These are phyloP conservation scores for Syritta pipiens DNA, from an alignment of 2,888 invertebrate species.

Conservation along the genomic window DNA sequence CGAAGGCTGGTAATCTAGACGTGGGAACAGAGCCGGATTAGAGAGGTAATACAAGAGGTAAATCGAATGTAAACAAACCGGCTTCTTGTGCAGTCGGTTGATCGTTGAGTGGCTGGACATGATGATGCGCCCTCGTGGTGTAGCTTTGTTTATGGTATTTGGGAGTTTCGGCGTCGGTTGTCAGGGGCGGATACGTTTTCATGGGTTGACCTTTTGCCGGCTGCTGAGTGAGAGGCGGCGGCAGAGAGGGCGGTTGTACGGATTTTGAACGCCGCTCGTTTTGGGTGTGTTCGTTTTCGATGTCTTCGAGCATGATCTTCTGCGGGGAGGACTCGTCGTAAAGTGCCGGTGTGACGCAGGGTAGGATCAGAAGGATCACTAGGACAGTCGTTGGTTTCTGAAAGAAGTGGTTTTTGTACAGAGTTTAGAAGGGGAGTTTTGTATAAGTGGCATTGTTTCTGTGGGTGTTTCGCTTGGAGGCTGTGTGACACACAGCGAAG, in stretches of 20 bases:
- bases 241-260: slow-evolving; percentile 35
- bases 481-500: too few species aligned
- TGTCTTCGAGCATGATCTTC: slow-evolving; percentile 87
- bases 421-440: too few species aligned
- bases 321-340: slow-evolving; percentile 72
- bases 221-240: slow-evolving; percentile 54
- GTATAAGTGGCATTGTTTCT: too few species aligned
- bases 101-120: slow-evolving; percentile 56
- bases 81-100: slow-evolving; percentile 54
- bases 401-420: too few species aligned
- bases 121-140: slow-evolving; percentile 38
- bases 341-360: slow-evolving; percentile 18
- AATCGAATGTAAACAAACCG: slow-evolving; percentile 58
- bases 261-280: slow-evolving; percentile 79
- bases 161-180: slow-evolving; percentile 3
- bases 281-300: slow-evolving; percentile 85
- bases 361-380: slow-evolving; percentile 40
- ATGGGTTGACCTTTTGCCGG: slow-evolving; percentile 61
- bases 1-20: slow-evolving; percentile 53
- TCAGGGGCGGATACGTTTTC: slow-evolving; percentile 41
- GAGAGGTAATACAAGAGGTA: not conserved
- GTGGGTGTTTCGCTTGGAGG: too few species aligned
- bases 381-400: slow-evolving; percentile 41
- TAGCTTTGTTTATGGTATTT: slow-evolving; percentile 21
- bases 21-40: slow-evolving; percentile 5